Base-by-base conservation (phyloP, 2,113 vertebrate genomes). In the Grallaria varia region DNA sequence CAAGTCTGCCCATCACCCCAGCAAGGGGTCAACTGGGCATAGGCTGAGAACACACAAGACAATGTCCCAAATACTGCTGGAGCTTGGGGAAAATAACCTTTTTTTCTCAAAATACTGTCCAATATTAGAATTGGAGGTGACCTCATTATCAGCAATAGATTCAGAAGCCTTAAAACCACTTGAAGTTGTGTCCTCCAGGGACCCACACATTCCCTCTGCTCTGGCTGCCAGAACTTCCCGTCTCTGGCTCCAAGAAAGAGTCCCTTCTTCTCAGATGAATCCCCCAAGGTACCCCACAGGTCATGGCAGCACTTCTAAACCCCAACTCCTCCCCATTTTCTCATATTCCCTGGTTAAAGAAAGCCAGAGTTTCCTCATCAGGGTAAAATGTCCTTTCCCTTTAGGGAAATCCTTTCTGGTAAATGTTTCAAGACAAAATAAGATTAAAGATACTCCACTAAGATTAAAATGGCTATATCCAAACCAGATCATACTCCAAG, bases 351-450 rank as follows among this genome's bases (percentile, higher is more conserved):
- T 37, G 24, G 63, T 62, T 69, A 85, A 85, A 89, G 53, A 37
- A 53, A 83, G 35, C 2, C 33, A 64, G 53, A 66, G 27, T 78
- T 87, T 89, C 76, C 60, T 74, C 89, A 84, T 35, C n/a, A 63
- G 55, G 72, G 63, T 21, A 94, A 84, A 84, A 79, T 3, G 3
- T 64, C 60, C 68, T 60, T 52, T 89, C 80, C 58, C 75, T 91
- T 85, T 59, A 93, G 71, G 59, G 59, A 94, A 89, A 80, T 39
- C 59, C 37, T 31, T 93, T 95, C 82, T 94, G 85, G 81, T 89
- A 93, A 95, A 88, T 44, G 55, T 83, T 96, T 93, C 67, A 90
- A 90, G 78, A 85, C 49, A 69, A 76, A 93, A 58, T 74, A 94
- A 84, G 73, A 95, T 78, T 62, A 71, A 95, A 89, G 84, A 93